phyloP scores from a whole-genome alignment of 2,113 vertebrate genomes.

The Willisornis vidua region DNA sequence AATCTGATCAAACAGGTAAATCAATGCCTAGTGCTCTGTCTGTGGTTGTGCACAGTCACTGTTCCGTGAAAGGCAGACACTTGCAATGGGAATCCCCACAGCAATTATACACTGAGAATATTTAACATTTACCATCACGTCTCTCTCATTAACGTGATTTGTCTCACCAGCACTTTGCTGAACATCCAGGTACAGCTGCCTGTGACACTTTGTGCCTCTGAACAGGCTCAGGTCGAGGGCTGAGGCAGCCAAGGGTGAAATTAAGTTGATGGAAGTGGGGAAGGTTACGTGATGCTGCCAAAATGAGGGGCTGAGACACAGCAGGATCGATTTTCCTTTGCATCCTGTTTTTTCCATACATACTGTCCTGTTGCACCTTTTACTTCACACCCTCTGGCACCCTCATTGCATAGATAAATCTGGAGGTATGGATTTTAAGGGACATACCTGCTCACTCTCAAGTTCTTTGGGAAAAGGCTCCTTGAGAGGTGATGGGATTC shows the following conservation, averaged over 20 bases:
- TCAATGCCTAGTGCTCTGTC: not conserved
- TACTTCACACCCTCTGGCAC: not conserved
- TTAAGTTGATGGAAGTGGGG: not conserved
- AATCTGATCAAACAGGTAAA: slow-evolving; percentile 42
- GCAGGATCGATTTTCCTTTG: not conserved
- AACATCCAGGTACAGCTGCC: not conserved
- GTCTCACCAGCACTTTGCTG: not conserved
- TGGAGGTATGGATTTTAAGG: not conserved
- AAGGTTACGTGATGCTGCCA: accelerated
- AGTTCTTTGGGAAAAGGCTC: not conserved
- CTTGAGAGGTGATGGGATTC: not conserved
- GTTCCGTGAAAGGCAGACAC: not conserved
- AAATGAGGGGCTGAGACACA: not conserved
- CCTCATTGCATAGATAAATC: not conserved
- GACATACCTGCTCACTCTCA: not conserved
- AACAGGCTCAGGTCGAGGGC: not conserved
- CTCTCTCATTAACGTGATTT: not conserved
- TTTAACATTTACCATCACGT: not conserved
- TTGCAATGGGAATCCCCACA: not conserved
- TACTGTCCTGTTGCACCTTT: not conserved
- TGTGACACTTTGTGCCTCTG: not conserved
- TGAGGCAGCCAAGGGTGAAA: not conserved
- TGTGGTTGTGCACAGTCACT: not conserved
- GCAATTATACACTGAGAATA: slow-evolving; percentile 13
- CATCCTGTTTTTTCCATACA: not conserved